Evolutionary conservation across 2,113 vertebrate genomes (phyloP).

Genomic region (Apus apus): DNA sequence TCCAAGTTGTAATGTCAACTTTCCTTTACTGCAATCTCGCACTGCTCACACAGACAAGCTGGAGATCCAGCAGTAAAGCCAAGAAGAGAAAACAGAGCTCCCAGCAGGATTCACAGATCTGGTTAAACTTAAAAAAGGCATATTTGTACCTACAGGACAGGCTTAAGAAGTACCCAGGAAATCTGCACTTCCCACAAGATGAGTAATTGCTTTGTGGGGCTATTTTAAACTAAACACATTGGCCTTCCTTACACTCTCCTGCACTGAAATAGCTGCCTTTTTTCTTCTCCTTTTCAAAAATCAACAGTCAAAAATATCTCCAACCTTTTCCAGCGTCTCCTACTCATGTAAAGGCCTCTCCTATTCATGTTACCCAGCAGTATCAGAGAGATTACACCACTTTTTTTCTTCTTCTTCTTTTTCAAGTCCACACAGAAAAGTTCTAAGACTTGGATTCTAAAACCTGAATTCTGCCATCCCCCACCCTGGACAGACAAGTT

Average conservation of each 20-base stretch:
- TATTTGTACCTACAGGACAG: slow-evolving; percentile 45
- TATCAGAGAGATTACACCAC: background rate
- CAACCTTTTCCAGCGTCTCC: background rate
- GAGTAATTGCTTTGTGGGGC: slow-evolving; percentile 49
- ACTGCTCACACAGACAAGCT: background rate
- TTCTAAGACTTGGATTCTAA: background rate
- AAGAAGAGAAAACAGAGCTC: slow-evolving; percentile 15
- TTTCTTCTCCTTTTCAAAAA: background rate
- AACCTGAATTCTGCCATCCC: rapidly evolving
- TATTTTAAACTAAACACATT: slow-evolving; percentile 26
- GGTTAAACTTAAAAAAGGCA: slow-evolving; percentile 43
- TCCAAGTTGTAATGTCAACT: background rate
- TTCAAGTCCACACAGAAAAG: background rate
- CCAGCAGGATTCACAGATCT: slow-evolving; percentile 24
- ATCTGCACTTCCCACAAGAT: slow-evolving; percentile 23
- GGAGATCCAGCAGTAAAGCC: slow-evolving; percentile 21
- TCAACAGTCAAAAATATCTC: background rate
- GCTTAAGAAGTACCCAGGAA: slow-evolving; percentile 31
- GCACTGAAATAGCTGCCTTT: background rate
- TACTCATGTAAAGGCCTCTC: background rate
- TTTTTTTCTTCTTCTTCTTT: background rate
- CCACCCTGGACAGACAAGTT: background rate
- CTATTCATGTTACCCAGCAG: background rate
- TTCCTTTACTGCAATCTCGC: slow-evolving; percentile 2
- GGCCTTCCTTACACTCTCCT: background rate